Evolutionary conservation across 2,797 vertebrate species (phyloP).

Genomic region (Argyrosomus regius): DNA sequence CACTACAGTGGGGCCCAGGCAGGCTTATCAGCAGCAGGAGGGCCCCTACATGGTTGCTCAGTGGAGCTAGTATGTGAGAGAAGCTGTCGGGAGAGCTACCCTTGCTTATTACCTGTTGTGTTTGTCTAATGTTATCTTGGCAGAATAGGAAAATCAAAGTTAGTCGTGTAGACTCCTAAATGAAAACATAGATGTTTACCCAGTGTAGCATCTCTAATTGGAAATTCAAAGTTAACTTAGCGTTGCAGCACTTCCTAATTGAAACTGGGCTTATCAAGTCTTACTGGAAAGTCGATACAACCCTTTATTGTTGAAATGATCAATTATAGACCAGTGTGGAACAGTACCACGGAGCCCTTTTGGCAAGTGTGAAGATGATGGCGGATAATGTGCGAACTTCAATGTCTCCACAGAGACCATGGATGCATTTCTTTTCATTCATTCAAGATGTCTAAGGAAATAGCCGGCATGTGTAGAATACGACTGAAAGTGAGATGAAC

Average conservation of each 20-base stretch:
- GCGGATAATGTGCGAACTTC: slow-evolving; percentile 11
- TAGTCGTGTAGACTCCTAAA: slow-evolving; percentile 36
- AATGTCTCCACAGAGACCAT: slow-evolving; percentile 6
- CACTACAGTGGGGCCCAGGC: slow-evolving; percentile 58
- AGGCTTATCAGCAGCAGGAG: slow-evolving; percentile 76
- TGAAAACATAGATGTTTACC: slow-evolving; percentile 59
- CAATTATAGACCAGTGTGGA: slow-evolving; percentile 29
- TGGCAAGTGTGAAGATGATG: slow-evolving; percentile 35
- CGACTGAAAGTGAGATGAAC: slow-evolving; percentile 31
- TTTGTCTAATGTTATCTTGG: slow-evolving; percentile 36
- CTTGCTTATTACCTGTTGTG: slow-evolving; percentile 50
- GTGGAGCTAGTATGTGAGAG: slow-evolving; percentile 59
- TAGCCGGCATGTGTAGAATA: slow-evolving; percentile 27
- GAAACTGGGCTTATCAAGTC: slow-evolving; percentile 25
- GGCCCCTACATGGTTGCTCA: slow-evolving; percentile 63
- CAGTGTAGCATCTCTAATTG: slow-evolving; percentile 59
- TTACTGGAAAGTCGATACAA: slow-evolving; percentile 40
- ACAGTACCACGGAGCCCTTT: slow-evolving; percentile 10
- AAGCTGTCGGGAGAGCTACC: slow-evolving; percentile 44
- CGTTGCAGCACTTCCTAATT: slow-evolving; percentile 25
- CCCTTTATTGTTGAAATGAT: slow-evolving; percentile 48
- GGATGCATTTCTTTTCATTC: slow-evolving; percentile 28
- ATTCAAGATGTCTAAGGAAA: slow-evolving; percentile 33
- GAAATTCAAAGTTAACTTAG: slow-evolving; percentile 61
- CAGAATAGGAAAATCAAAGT: slow-evolving; percentile 47